Evolutionary conservation across 2,888 invertebrate genomes (phyloP).

Genomic region (Bombyx huttoni): DNA sequence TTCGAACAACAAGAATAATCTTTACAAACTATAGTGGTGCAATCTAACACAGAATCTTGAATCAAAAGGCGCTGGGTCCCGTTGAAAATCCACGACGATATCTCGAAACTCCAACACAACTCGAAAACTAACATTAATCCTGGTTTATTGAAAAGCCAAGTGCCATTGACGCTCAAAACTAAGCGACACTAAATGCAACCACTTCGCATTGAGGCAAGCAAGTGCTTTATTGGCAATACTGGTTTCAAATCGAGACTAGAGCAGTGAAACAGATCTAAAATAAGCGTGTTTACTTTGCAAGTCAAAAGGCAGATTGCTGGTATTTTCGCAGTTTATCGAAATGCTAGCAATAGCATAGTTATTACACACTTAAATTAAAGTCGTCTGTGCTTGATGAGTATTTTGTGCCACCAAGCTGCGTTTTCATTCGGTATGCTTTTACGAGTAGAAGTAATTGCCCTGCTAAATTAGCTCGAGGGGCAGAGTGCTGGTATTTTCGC

Average conservation of each 20-base stretch:
- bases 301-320: background rate
- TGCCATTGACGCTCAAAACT: background rate
- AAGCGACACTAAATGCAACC: background rate
- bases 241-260: background rate
- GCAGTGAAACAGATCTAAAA: background rate
- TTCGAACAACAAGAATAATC: background rate
- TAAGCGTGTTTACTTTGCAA: background rate
- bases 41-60: background rate
- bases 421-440: background rate
- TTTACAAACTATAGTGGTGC: background rate
- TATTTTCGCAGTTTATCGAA: background rate
- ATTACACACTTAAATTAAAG: background rate
- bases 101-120: background rate
- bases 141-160: background rate
- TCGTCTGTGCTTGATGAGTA: background rate
- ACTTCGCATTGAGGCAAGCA: background rate
- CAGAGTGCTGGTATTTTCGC: background rate
- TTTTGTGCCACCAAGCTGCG: background rate
- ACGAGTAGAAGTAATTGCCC: too few relatives aligned
- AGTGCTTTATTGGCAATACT: background rate
- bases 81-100: background rate
- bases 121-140: background rate
- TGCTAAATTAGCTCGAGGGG: too few relatives aligned
- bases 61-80: background rate
- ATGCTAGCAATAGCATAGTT: background rate